Evolutionary conservation across 2,113 vertebrate genomes (phyloP), one percentile per base, ranked within the genome.

Genomic region (Aegithalos caudatus): DNA sequence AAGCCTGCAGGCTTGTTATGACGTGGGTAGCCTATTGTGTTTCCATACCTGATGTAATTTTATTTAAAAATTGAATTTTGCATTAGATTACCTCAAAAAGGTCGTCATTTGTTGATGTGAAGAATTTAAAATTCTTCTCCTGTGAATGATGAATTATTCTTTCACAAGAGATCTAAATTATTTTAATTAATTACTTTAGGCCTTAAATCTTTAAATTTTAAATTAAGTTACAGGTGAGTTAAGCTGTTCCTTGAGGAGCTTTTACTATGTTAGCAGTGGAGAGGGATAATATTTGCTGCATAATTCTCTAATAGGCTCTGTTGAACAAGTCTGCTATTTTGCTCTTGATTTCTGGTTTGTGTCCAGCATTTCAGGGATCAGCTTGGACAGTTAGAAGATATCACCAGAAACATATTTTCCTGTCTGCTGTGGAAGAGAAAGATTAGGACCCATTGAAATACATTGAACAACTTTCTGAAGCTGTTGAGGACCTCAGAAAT

Each of bases 211-310:
- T 94, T 85, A 82, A 82, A 95, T 96, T 96, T 95, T 85, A 90
- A 94, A 94, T 93, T 93, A 92, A 90, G 79, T 97, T 96, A 88
- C 92, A 97, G 95, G 95, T 95, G 94, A 95, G 86, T 95, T 96
- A 88, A 93, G 85, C 79, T 93, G 58, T 86, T 94, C 95, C 91
- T 89, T 40, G 47, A 78, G 88, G 92, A 95, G 31, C 69, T 93
- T 94, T 94, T 91, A 86, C 83, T 74, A 1, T 33, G 62, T 93
- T 93, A 96, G 79, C 58, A 78, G 82, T 73, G 71, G 58, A 86
- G 76, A 88, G 91, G 71, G 58, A 47, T 86, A 86, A 61, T 88
- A 86, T 88, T 86, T 92, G 86, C 88, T 78, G 64, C 64, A 56
- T 80, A 90, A 78, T 92, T 95, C 88, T 94, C 80, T 86, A 61